A percentile compares a stretch with the other conserved stretches of the same genome.
Evolutionary conservation across 2,888 invertebrate species (phyloP).

Genomic region (Cosmia pyralina): DNA sequence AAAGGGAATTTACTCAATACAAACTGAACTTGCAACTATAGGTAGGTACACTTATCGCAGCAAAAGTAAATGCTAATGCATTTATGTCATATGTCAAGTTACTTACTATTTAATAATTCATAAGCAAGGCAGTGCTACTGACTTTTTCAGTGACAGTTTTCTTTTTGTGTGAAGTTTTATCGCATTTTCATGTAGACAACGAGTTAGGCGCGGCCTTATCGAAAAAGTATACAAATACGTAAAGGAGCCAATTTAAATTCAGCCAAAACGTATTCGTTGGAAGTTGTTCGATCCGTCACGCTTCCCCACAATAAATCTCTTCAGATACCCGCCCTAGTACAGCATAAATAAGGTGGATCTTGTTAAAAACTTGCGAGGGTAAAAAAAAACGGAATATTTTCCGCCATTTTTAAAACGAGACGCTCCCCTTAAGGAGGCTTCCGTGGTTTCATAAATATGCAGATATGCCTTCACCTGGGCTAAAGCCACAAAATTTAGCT

Average conservation of each 20-base stretch:
- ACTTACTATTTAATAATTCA: constrained; percentile 64
- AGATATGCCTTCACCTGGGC: constrained; percentile 89
- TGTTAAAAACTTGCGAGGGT: constrained; percentile 88
- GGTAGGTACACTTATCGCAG: constrained; percentile 49
- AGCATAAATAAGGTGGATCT: constrained; percentile 89
- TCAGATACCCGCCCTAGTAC: constrained; percentile 82
- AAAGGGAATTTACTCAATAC: constrained; percentile 41
- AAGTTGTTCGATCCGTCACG: constrained; percentile 87
- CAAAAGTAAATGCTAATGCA: constrained; percentile 52
- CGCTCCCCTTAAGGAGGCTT: constrained; percentile 87
- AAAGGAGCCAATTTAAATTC: constrained; percentile 83
- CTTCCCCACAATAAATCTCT: constrained; percentile 85
- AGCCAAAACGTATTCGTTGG: constrained; percentile 76
- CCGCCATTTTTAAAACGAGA: constrained; percentile 86
- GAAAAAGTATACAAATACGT: constrained; percentile 68
- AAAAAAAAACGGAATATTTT: constrained; percentile 85
- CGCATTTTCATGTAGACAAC: constrained; percentile 64
- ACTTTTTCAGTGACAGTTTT: constrained; percentile 52
- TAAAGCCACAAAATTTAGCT: constrained; percentile 87
- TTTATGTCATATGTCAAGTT: constrained; percentile 44
- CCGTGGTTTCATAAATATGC: constrained; percentile 89
- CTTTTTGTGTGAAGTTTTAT: constrained; percentile 57
- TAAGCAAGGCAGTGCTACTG: constrained; percentile 45
- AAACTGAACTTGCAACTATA: constrained; percentile 36
- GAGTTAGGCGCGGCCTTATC: constrained; percentile 61